phyloP scores from a whole-genome alignment of 2,797 vertebrate genomes.

The Agapornis canus region DNA sequence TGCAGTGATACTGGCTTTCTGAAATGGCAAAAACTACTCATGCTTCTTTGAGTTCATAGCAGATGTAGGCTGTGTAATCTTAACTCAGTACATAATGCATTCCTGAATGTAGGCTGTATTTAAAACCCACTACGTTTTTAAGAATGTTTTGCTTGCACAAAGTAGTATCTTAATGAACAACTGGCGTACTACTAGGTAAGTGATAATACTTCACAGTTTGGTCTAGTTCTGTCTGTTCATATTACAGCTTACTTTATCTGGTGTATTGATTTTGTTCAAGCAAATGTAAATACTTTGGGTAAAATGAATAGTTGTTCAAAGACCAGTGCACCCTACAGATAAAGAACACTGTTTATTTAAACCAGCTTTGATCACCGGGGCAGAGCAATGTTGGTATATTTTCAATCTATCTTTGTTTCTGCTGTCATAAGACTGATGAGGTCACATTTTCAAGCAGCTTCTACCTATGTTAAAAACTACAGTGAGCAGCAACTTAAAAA shows the following conservation, averaged over 20 bases:
- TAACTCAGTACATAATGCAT: slow-evolving; percentile 34
- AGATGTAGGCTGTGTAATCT: slow-evolving; percentile 56
- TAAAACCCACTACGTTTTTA: slow-evolving; percentile 45
- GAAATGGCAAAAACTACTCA: slow-evolving; percentile 60
- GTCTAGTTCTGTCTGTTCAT: slow-evolving; percentile 47
- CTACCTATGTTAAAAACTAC: slow-evolving; percentile 44
- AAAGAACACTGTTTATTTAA: slow-evolving; percentile 72
- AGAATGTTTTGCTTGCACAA: slow-evolving; percentile 43
- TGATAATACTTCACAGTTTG: slow-evolving; percentile 15
- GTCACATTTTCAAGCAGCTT: slow-evolving; percentile 58
- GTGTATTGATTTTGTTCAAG: slow-evolving; percentile 61
- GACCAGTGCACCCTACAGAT: slow-evolving; percentile 69
- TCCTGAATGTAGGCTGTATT: slow-evolving; percentile 54
- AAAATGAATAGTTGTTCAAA: slow-evolving; percentile 71
- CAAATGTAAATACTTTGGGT: slow-evolving; percentile 71
- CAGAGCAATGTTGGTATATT: slow-evolving; percentile 49
- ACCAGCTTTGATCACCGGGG: slow-evolving; percentile 75
- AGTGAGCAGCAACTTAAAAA: background rate
- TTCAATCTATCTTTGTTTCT: slow-evolving; percentile 67
- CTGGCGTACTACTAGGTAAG: slow-evolving; percentile 12
- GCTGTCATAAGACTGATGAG: slow-evolving; percentile 62
- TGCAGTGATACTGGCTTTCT: slow-evolving; percentile 30
- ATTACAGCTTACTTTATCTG: slow-evolving; percentile 35
- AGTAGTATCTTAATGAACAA: slow-evolving; percentile 47
- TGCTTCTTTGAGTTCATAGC: slow-evolving; percentile 26